These are phyloP conservation scores for Zoanthus gigantus DNA, from an alignment of 92 coral and sea anemone species.

Conservation along the genomic window DNA sequence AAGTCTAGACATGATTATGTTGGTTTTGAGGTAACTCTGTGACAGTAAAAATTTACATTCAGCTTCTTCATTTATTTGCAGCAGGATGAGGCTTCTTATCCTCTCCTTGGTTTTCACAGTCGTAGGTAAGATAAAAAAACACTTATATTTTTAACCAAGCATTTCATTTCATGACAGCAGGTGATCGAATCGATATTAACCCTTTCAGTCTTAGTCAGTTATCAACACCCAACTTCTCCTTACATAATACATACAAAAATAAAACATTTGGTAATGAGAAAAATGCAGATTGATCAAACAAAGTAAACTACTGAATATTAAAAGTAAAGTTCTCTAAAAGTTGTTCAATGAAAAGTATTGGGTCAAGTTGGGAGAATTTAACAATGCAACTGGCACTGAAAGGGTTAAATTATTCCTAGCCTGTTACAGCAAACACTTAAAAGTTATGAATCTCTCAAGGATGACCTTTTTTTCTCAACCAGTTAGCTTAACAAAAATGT, in stretches of 20 bases:
- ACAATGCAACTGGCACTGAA: no score
- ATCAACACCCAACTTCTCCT: no score
- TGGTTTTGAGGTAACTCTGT: neutral
- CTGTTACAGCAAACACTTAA: neutral
- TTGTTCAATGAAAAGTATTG: no score
- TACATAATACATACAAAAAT: no score
- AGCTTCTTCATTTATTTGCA: neutral
- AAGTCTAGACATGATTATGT: neutral
- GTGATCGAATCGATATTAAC: neutral
- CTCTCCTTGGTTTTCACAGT: slow-evolving; percentile 26
- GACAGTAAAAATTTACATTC: neutral
- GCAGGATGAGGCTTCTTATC: slow-evolving; percentile 46
- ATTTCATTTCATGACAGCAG: neutral
- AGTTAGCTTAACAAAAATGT: neutral
- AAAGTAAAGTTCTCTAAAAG: no score
- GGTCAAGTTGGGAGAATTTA: no score
- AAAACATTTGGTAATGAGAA: no score
- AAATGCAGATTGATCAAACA: no score
- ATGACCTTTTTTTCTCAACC: neutral
- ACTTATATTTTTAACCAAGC: neutral
- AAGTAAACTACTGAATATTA: no score
- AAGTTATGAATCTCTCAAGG: neutral
- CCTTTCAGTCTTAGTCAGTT: no score
- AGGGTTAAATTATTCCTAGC: neutral
- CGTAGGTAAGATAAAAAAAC: slow-evolving; percentile 30